Evolutionary conservation across 2,797 vertebrate genomes (phyloP).

Genomic region (Ficedula albicollis): DNA sequence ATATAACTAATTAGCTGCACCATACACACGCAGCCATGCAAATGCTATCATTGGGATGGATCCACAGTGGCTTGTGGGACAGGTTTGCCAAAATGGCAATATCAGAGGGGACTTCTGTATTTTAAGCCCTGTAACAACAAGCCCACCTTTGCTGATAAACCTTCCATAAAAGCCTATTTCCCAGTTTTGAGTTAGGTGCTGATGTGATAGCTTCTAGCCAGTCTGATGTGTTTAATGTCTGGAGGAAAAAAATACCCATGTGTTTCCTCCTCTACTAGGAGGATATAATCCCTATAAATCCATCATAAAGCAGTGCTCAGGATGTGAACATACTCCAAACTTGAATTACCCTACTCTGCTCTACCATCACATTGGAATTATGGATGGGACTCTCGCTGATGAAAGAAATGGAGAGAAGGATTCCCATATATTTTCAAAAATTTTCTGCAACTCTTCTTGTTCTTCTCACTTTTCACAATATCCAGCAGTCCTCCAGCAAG

Average conservation of each 20-base stretch:
- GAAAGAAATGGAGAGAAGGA: conserved; percentile 32
- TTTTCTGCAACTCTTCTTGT: conserved; percentile 58
- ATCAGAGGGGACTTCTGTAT: background rate
- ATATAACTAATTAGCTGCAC: background rate
- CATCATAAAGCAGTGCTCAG: background rate
- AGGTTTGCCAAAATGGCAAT: background rate
- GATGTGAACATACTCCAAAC: background rate
- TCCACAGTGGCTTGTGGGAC: background rate
- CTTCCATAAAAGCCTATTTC: background rate
- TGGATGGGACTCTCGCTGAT: background rate
- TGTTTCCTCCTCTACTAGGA: background rate
- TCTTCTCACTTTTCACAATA: conserved; percentile 66
- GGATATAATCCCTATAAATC: background rate
- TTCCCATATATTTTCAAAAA: conserved; percentile 46
- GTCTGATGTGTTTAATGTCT: background rate
- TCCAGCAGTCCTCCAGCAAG: conserved; percentile 30
- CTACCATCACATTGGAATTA: conserved; percentile 27
- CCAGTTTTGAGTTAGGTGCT: background rate
- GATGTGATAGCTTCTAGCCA: background rate
- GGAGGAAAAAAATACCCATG: background rate
- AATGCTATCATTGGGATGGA: background rate
- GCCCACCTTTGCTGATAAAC: background rate
- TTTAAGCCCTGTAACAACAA: background rate
- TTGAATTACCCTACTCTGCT: background rate
- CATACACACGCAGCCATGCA: background rate